Conservation (phyloP, 92 coral and sea anemone genomes). For the Epizoanthus rinbou region DNA sequence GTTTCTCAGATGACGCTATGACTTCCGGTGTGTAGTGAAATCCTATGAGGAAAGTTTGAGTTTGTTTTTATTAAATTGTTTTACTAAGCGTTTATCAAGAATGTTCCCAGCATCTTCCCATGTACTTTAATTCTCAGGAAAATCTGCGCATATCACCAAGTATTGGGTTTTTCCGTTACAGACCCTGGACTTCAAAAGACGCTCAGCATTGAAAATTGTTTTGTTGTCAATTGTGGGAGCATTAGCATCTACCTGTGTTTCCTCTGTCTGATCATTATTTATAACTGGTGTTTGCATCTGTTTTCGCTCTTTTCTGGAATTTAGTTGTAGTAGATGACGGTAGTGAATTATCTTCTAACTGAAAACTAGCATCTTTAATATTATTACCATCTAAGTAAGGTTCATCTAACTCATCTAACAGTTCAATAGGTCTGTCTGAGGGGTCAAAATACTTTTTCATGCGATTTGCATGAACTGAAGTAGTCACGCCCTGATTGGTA, state of each 20-base stretch:
- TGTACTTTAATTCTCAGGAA: conserved; percentile 32
- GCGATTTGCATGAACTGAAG: conserved; percentile 26
- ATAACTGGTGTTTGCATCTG: not conserved
- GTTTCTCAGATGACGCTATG: not conserved
- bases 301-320: not conserved
- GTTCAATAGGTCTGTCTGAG: conserved; percentile 16
- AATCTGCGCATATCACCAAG: not conserved
- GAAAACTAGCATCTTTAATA: conserved; percentile 13
- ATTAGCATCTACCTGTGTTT: too few relatives aligned
- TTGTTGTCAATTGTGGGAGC: conserved; percentile 10
- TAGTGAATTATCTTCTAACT: not conserved
- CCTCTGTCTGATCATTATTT: too few relatives aligned
- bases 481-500: not conserved
- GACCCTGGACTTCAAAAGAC: not conserved
- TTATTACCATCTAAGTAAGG: conserved; percentile 9
- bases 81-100: conserved; percentile 18
- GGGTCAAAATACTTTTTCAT: conserved; percentile 34
- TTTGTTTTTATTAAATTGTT: not conserved
- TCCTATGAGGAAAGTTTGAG: not conserved
- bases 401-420: conserved; percentile 3
- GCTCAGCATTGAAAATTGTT: conserved; percentile 30
- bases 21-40: too few relatives aligned
- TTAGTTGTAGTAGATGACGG: not conserved
- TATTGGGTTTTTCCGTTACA: too few relatives aligned
- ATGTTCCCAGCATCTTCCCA: conserved; percentile 60